These are phyloP conservation scores for Lasioglossum pauxillum DNA, from an alignment of 2,888 invertebrate genomes.

Conservation along the genomic window DNA sequence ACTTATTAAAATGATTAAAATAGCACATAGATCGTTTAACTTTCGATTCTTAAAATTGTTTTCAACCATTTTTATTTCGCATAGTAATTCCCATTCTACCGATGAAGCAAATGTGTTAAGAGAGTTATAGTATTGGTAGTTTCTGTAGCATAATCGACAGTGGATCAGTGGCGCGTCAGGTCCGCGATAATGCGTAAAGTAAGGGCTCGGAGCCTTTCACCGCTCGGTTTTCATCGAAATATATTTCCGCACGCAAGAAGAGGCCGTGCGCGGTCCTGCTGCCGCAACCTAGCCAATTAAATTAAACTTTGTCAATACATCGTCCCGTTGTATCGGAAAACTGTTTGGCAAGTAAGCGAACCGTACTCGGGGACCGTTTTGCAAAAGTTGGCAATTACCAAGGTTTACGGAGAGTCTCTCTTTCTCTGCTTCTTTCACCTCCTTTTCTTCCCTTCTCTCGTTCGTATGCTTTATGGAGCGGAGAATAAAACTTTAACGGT, in stretches of 20 bases:
- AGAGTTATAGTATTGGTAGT: not conserved
- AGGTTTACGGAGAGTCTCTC: not conserved
- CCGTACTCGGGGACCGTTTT: constrained; percentile 48
- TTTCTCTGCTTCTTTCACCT: not conserved
- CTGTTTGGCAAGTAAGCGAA: constrained; percentile 53
- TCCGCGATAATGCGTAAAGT: not conserved
- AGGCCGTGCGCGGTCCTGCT: not conserved
- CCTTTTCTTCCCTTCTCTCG: not conserved
- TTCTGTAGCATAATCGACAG: not conserved
- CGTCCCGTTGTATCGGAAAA: constrained; percentile 44
- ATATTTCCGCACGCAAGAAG: constrained; percentile 19
- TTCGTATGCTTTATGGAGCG: not conserved
- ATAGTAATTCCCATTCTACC: not conserved
- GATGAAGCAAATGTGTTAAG: not conserved
- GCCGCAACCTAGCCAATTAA: constrained; percentile 41
- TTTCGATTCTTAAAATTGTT: not conserved
- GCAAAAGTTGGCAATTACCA: constrained; percentile 48
- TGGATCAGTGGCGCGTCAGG: not conserved
- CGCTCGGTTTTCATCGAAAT: constrained; percentile 3
- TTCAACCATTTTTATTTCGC: not conserved
- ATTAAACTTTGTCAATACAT: constrained; percentile 31
- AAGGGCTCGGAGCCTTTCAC: not conserved
- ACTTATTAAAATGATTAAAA: not conserved
- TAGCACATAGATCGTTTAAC: too few relatives aligned
- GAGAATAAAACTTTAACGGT: not conserved